Conservation (phyloP, 2,113 vertebrate species). For the Lates calcarifer region DNA sequence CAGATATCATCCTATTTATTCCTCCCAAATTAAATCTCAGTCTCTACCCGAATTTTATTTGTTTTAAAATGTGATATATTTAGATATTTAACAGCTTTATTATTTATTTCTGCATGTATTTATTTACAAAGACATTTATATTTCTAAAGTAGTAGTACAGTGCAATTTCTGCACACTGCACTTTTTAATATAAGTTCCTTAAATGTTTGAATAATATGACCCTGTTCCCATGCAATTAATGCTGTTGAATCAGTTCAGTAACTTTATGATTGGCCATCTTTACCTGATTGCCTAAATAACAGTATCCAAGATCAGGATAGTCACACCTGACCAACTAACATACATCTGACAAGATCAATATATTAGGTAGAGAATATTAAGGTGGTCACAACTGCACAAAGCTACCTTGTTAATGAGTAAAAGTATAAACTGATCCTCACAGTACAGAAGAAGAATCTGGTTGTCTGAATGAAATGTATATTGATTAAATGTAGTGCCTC, state of each 20-base stretch:
- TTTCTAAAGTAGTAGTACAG: constrained; percentile 85
- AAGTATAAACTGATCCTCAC: constrained; percentile 40
- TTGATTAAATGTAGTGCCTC: constrained; percentile 78
- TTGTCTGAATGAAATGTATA: constrained; percentile 72
- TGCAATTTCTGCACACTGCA: constrained; percentile 87
- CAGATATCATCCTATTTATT: constrained; percentile 44
- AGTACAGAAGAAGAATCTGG: constrained; percentile 45
- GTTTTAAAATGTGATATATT: constrained; percentile 81
- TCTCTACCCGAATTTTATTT: constrained; percentile 65
- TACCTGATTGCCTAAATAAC: constrained; percentile 72
- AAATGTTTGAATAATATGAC: constrained; percentile 66
- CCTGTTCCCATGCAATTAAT: constrained; percentile 39
- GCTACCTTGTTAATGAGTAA: constrained; percentile 35
- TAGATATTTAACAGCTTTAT: constrained; percentile 83
- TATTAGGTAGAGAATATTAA: constrained; percentile 12
- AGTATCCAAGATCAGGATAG: constrained; percentile 37
- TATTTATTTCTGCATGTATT: constrained; percentile 86
- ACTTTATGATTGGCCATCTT: constrained; percentile 55
- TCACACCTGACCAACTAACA: constrained; percentile 27
- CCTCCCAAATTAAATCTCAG: constrained; percentile 47
- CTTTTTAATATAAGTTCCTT: constrained; percentile 84
- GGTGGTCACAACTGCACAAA: constrained; percentile 52
- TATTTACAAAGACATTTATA: constrained; percentile 85
- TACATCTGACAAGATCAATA: constrained; percentile 22
- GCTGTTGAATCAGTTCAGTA: constrained; percentile 32